phyloP scores from a whole-genome alignment of 1,140 invertebrate genomes.

The Nymphalis io region DNA sequence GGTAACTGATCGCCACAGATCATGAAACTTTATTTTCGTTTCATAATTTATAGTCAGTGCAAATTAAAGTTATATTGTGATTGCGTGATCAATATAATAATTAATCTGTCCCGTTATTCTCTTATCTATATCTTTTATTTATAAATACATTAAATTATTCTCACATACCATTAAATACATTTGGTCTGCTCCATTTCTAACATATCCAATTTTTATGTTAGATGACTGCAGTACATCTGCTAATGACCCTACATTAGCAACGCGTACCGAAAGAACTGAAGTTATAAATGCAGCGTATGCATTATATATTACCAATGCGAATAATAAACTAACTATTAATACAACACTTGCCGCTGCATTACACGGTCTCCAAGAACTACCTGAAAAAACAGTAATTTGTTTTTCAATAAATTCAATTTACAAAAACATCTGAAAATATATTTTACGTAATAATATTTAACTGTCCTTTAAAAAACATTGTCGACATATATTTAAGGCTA shows the following conservation, averaged over 20 bases:
- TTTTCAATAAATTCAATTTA: neutral
- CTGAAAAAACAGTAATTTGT: slow-evolving; percentile 55
- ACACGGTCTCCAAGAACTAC: slow-evolving; percentile 81
- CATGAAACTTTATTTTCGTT: no score
- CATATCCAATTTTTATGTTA: slow-evolving; percentile 83
- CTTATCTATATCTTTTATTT: no score
- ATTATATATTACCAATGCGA: slow-evolving; percentile 82
- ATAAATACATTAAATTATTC: neutral
- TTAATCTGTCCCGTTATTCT: no score
- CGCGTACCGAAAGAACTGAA: slow-evolving; percentile 83
- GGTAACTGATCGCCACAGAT: no score
- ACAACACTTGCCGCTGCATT: slow-evolving; percentile 82
- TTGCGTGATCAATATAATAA: no score
- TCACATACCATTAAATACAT: slow-evolving; percentile 75
- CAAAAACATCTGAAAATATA: no score
- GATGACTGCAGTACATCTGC: slow-evolving; percentile 81
- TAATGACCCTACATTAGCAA: slow-evolving; percentile 81
- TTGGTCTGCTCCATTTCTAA: slow-evolving; percentile 77
- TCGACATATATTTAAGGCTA: no score
- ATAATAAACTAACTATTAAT: slow-evolving; percentile 81
- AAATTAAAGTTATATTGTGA: no score
- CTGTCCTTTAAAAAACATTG: no score
- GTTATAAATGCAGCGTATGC: slow-evolving; percentile 84
- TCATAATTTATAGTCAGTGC: no score
- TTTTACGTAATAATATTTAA: no score